Conservation (phyloP, 2,888 invertebrate genomes). For the Diaperis boleti region DNA sequence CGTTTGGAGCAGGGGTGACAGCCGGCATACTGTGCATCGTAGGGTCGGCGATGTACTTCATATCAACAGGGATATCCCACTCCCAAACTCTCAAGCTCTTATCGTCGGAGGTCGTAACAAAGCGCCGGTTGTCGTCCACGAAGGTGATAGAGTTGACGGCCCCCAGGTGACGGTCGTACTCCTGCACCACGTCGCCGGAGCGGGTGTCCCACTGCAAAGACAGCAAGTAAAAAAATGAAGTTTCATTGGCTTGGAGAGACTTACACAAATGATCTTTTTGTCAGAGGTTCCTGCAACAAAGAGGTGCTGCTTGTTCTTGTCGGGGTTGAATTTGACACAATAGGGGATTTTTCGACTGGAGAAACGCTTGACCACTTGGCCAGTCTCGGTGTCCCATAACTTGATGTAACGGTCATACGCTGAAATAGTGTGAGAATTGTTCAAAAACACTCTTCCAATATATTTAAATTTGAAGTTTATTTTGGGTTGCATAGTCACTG, state of each 20-base stretch:
- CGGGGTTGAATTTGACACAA: slow-evolving; percentile 98
- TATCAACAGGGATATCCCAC: slow-evolving; percentile 98
- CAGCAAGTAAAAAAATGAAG: slow-evolving; percentile 13
- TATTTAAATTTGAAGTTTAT: no score
- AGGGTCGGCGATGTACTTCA: slow-evolving; percentile 99
- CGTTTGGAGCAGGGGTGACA: slow-evolving; percentile 94
- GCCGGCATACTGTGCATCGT: slow-evolving; percentile 99
- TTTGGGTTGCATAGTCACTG: no score
- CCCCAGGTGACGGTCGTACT: slow-evolving; percentile 98
- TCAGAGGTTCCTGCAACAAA: slow-evolving; percentile 99
- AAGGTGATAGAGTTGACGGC: slow-evolving; percentile 99
- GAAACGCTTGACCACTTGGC: slow-evolving; percentile 86
- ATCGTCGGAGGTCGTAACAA: slow-evolving; percentile 99
- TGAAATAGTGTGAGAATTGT: slow-evolving; percentile 61
- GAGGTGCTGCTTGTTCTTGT: slow-evolving; percentile 95
- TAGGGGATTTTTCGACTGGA: slow-evolving; percentile 97
- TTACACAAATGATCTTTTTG: slow-evolving; percentile 98
- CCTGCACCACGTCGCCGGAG: slow-evolving; percentile 85
- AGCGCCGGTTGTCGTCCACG: slow-evolving; percentile 97
- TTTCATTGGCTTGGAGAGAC: no score
- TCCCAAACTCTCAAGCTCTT: slow-evolving; percentile 99
- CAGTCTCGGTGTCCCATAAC: slow-evolving; percentile 99
- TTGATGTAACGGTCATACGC: slow-evolving; percentile 97
- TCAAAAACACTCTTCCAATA: no score
- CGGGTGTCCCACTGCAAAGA: slow-evolving; percentile 91